A percentile compares a stretch with the other conserved stretches of the same genome.
phyloP scores from a whole-genome alignment of 2,888 invertebrate genomes.

The Synergus laeviventris region DNA sequence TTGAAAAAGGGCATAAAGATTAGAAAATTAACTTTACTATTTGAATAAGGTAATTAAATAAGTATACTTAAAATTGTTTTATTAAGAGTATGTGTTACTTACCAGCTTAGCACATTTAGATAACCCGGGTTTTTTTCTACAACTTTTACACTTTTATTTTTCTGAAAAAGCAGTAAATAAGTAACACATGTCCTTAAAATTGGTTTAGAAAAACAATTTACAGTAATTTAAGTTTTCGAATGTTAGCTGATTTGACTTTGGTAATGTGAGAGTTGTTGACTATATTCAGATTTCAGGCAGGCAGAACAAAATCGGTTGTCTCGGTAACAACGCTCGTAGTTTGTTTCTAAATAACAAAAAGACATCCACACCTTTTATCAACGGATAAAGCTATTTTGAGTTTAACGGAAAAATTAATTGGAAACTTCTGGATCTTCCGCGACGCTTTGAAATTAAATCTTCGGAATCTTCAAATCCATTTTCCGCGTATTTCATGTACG shows the following conservation, averaged over 20 bases:
- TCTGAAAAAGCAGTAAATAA: too few species aligned
- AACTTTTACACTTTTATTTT: too few species aligned
- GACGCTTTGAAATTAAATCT: background rate
- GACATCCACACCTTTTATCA: background rate
- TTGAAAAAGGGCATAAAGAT: too few species aligned
- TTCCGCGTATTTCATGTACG: background rate
- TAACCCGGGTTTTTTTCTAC: too few species aligned
- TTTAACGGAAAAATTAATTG: background rate
- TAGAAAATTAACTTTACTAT: too few species aligned
- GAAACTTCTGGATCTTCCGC: background rate
- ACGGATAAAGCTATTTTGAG: background rate
- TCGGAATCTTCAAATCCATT: background rate
- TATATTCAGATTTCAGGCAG: background rate
- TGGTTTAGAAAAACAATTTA: background rate
- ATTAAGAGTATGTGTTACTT: too few species aligned
- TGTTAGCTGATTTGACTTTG: background rate
- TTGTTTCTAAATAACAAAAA: conserved; percentile 11
- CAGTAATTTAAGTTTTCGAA: background rate
- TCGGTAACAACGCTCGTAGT: conserved; percentile 22
- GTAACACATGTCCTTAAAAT: too few species aligned
- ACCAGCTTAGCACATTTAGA: too few species aligned
- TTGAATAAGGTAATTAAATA: too few species aligned
- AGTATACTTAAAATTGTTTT: too few species aligned
- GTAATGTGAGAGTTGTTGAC: background rate
- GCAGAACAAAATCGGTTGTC: background rate